Conservation (phyloP, 2,113 vertebrate species). For the Hystrix cristata region DNA sequence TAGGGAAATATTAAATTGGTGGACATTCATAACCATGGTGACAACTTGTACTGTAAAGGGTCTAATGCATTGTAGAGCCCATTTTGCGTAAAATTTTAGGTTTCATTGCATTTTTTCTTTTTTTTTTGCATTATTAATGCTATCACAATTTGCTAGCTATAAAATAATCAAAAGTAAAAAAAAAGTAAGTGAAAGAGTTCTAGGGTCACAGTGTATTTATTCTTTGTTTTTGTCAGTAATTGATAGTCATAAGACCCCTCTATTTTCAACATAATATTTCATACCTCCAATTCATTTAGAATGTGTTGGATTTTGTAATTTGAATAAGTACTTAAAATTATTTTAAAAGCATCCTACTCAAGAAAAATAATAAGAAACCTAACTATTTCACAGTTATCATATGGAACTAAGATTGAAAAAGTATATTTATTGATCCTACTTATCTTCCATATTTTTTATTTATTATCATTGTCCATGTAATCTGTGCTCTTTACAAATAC, state of each 20-base stretch:
- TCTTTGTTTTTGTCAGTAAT: constrained; percentile 1
- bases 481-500: background rate
- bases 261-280: background rate
- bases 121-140: background rate
- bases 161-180: background rate
- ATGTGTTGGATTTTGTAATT: background rate
- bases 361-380: background rate
- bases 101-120: background rate
- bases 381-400: background rate
- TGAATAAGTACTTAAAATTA: constrained; percentile 23
- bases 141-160: background rate
- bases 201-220: background rate
- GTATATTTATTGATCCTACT: background rate
- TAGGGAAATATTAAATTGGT: constrained; percentile 12
- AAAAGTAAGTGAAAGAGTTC: background rate
- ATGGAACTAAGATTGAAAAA: constrained; percentile 3
- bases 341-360: background rate
- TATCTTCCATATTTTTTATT: background rate
- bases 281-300: constrained; percentile 2
- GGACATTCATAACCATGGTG: background rate
- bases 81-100: background rate
- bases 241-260: background rate
- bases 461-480: background rate
- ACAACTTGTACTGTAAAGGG: background rate
- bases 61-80: background rate